These are phyloP conservation scores for Scytalopus superciliaris DNA, from an alignment of 2,113 vertebrate genomes.

Conservation along the genomic window DNA sequence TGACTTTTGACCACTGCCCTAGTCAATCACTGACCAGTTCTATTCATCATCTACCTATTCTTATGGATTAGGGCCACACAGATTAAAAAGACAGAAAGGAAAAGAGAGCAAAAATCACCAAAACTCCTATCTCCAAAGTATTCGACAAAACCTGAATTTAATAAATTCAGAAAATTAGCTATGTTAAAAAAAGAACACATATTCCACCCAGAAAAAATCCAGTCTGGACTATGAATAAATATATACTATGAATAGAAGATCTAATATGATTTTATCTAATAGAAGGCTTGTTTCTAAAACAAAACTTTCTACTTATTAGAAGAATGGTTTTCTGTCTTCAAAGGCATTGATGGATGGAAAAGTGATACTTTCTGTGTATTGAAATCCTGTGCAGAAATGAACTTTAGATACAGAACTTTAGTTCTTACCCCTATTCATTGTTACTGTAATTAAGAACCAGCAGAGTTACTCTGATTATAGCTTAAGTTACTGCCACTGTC, in stretches of 20 bases:
- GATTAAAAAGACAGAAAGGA: slow-evolving; percentile 29
- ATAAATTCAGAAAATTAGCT: background rate
- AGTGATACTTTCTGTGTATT: background rate
- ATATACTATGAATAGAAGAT: background rate
- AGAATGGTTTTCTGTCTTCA: background rate
- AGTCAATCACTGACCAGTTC: slow-evolving; percentile 71
- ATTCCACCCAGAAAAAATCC: accelerated
- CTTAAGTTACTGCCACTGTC: background rate
- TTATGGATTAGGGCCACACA: slow-evolving; percentile 49
- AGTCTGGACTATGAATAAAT: background rate
- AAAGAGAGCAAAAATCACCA: slow-evolving; percentile 5
- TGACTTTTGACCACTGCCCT: slow-evolving; percentile 66
- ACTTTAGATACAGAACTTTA: background rate
- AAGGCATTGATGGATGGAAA: background rate
- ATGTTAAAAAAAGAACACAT: background rate
- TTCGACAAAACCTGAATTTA: background rate
- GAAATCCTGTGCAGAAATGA: background rate
- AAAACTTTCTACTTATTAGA: background rate
- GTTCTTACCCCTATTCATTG: background rate
- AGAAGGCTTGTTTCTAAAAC: background rate
- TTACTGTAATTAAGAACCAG: background rate
- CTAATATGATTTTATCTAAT: background rate
- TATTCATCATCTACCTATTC: slow-evolving; percentile 73
- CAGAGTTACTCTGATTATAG: background rate
- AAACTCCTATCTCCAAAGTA: slow-evolving; percentile 7